Percentiles rank a stretch among this genome's conserved stretches.
Conservation (phyloP, 2,888 invertebrate species). For the Lordiphosa fenestrarum region DNA sequence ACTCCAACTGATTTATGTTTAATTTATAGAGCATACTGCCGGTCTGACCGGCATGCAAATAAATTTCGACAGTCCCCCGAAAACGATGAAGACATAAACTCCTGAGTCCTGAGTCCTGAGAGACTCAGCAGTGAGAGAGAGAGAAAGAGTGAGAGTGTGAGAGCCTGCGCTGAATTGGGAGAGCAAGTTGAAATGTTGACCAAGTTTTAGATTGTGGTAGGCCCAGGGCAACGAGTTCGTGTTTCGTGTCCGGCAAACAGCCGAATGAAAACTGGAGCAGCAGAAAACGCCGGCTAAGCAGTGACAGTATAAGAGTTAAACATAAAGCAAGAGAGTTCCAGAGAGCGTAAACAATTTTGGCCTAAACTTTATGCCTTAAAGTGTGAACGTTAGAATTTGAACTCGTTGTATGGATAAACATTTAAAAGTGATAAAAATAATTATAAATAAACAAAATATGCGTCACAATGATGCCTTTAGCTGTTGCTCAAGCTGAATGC, state of each 20-base stretch:
- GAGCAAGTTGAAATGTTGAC: constrained; percentile 31
- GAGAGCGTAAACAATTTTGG: neutral
- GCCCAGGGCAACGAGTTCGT: constrained; percentile 20
- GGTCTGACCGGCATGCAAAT: constrained; percentile 69
- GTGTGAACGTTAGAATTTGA: constrained; percentile 1
- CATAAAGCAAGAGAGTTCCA: neutral
- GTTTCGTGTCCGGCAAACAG: neutral
- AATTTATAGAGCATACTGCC: constrained; percentile 65
- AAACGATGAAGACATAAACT: constrained; percentile 65
- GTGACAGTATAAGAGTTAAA: constrained; percentile 41
- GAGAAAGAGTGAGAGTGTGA: constrained; percentile 2
- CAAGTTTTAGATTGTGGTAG: constrained; percentile 64
- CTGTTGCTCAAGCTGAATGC: too few relatives aligned
- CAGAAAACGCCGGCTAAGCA: constrained; percentile 40
- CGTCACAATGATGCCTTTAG: too few relatives aligned
- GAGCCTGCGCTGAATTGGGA: constrained; percentile 37
- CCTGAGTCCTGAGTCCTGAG: constrained; percentile 5
- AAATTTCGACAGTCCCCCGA: constrained; percentile 50
- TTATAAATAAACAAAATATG: too few relatives aligned
- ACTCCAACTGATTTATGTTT: constrained; percentile 71
- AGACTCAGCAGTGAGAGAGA: neutral
- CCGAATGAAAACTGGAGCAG: constrained; percentile 23
- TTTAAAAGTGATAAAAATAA: too few relatives aligned
- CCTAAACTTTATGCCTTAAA: constrained; percentile 26
- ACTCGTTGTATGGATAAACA: too few relatives aligned